Base-by-base conservation (phyloP, 1,140 invertebrate genomes). In the Galleria mellonella region DNA sequence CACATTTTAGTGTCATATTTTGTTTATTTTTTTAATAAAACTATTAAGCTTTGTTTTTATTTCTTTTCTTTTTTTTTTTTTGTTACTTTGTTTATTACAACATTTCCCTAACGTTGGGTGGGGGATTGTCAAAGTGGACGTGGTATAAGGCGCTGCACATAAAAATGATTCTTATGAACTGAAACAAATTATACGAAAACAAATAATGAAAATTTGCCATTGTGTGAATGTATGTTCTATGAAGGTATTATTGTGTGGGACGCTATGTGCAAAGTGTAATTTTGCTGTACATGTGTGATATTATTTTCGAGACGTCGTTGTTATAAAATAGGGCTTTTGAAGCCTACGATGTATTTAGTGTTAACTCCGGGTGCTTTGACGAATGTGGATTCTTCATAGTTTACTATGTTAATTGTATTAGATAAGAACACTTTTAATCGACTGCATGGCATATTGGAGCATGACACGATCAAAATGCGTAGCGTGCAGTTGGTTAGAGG, bases 341-440 rank as follows among this genome's bases (percentile, higher is more conserved):
- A 81, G 81, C 73, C 78, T 71, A 70, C 70, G 59, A 78, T 81
- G 79, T 82, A 76, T 67, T 77, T 83, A 83, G 72, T 74, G 67
- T 74, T 74, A 81, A 83, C 70, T 83, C 72, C 78, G 76, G 81
- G 81, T 85, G 81, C 81, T 85, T 84, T 83, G 78, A 83, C 81
- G 76, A 84, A 83, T 81, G 75, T 84, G 78, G 78, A 81, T 66
- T 81, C 73, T 79, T 72, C 64, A 77, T 84, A 84, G 81, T 79
- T 77, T 73, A 75, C 55, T 59, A 53, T 45, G 50, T 75, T 67
- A 60, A 70, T 76, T 79, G 72, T 78, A 75, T 72, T 82, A 76
- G 69, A 70, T 73, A 74, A 78, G 66, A 41, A 29, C 44, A 23
- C 43, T 63, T 72, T 59, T 67, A 60, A 62, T 66, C 64, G 63